These are phyloP conservation scores for Trematomus loennbergii DNA, from an alignment of 2,113 vertebrate genomes.

Conservation along the genomic window DNA sequence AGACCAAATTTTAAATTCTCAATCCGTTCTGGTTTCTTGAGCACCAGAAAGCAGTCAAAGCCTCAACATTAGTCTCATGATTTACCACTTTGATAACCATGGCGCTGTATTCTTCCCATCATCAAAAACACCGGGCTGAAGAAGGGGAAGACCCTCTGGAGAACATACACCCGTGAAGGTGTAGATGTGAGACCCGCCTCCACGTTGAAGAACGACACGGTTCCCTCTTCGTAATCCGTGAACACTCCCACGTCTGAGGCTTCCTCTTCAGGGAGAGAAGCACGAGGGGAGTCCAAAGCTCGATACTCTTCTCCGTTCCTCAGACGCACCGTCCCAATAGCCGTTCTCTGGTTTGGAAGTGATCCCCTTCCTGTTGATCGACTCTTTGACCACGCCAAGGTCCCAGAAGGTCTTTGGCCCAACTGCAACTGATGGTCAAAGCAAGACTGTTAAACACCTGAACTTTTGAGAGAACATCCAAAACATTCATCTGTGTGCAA, in stretches of 20 bases:
- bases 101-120: conserved; percentile 61
- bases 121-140: conserved; percentile 67
- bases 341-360: conserved; percentile 77
- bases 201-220: conserved; percentile 73
- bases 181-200: conserved; percentile 70
- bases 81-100: conserved; percentile 43
- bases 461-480: too few relatives aligned
- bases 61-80: not conserved
- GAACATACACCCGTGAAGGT: conserved; percentile 69
- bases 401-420: conserved; percentile 84
- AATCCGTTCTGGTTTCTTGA: not conserved
- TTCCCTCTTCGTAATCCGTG: conserved; percentile 68
- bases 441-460: too few relatives aligned
- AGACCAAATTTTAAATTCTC: not conserved
- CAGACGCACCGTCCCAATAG: conserved; percentile 84
- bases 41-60: not conserved
- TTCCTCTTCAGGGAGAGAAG: conserved; percentile 39
- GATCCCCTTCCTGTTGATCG: conserved; percentile 83
- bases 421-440: conserved; percentile 50
- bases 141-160: conserved; percentile 71
- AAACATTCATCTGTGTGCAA: too few relatives aligned
- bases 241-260: conserved; percentile 72
- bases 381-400: conserved; percentile 82
- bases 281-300: conserved; percentile 73
- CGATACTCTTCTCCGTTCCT: conserved; percentile 76